These are phyloP conservation scores for Stictocephala bisonia DNA, from an alignment of 2,888 invertebrate species.

Conservation along the genomic window DNA sequence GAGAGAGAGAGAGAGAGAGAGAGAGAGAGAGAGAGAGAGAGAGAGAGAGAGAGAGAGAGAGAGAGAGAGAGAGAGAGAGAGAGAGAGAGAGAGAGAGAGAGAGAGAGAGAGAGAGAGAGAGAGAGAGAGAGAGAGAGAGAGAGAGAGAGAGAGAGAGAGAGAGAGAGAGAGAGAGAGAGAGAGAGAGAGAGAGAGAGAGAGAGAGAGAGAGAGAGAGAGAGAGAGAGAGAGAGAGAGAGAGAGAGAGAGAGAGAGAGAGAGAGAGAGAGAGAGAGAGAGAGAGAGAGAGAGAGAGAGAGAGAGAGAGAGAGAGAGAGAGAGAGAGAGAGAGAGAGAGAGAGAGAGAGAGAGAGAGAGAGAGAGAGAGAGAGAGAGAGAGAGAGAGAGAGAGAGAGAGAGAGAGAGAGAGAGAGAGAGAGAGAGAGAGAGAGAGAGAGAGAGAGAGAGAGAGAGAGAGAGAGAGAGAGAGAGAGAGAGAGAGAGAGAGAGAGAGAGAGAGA, in stretches of 20 bases:
- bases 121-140: background rate
- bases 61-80: background rate
- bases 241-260: slow-evolving; percentile 13
- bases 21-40: background rate
- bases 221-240: slow-evolving; percentile 13
- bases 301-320: slow-evolving; percentile 19
- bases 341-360: slow-evolving; percentile 14
- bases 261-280: slow-evolving; percentile 13
- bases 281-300: slow-evolving; percentile 13
- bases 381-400: background rate
- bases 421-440: background rate
- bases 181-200: slow-evolving; percentile 1
- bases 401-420: background rate
- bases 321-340: slow-evolving; percentile 19
- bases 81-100: background rate
- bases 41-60: background rate
- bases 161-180: background rate
- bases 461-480: background rate
- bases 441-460: background rate
- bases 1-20: background rate
- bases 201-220: slow-evolving; percentile 13
- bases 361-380: background rate
- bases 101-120: background rate
- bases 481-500: background rate
- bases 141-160: background rate